Percentiles rank a stretch among this genome's conserved stretches.
Evolutionary conservation across 2,797 vertebrate species (phyloP).

Genomic region (Hylomyscus alleni): DNA sequence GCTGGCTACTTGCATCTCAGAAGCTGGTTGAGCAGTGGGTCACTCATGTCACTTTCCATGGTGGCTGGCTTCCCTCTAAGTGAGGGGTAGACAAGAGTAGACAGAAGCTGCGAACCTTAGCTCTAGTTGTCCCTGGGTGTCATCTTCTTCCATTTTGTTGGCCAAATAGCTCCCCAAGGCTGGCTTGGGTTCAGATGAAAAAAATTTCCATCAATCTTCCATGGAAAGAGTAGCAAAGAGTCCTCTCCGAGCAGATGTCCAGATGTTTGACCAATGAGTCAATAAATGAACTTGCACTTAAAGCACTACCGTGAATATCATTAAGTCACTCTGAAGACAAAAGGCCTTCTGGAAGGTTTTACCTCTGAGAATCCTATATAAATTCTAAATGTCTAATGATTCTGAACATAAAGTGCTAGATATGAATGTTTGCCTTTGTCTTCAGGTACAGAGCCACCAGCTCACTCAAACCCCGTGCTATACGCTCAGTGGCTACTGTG

Average conservation of each 20-base stretch:
- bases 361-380: neutral
- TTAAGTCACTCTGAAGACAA: neutral
- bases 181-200: neutral
- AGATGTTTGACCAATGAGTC: neutral
- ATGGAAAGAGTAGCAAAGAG: neutral
- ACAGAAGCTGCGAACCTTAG: neutral
- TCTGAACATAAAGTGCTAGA: neutral
- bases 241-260: neutral
- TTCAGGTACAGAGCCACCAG: neutral
- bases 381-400: slow-evolving; percentile 14
- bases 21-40: neutral
- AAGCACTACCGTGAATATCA: neutral
- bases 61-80: neutral
- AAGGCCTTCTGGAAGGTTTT: slow-evolving; percentile 29
- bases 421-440: neutral
- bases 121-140: neutral
- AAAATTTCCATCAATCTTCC: neutral
- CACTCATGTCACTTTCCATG: slow-evolving; percentile 13
- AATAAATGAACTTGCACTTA: neutral
- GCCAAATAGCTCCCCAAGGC: neutral
- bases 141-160: slow-evolving; percentile 4
- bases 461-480: neutral
- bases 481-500: neutral
- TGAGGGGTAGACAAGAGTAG: neutral
- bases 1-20: neutral